Conservation (phyloP, 2,888 invertebrate species). For the Euplagia quadripunctaria region DNA sequence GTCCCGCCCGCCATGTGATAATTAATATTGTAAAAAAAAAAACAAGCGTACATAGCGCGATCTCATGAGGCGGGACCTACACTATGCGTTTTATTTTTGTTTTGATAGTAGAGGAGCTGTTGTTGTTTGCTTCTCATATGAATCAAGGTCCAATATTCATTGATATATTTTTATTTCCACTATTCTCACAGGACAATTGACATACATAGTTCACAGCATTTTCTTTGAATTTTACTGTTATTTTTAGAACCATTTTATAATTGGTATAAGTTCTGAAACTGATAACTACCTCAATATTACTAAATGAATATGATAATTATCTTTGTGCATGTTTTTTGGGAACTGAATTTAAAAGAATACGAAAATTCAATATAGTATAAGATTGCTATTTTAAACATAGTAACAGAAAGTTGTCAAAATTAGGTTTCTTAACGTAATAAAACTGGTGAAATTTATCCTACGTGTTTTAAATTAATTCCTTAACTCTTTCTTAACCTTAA, state of each 20-base stretch:
- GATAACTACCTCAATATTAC: slow-evolving; percentile 88
- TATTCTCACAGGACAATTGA: slow-evolving; percentile 64
- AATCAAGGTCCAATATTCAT: slow-evolving; percentile 71
- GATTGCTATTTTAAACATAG: slow-evolving; percentile 85
- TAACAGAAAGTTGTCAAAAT: slow-evolving; percentile 84
- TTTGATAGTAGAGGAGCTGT: slow-evolving; percentile 68
- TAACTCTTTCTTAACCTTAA: too few relatives aligned
- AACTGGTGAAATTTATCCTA: slow-evolving; percentile 71
- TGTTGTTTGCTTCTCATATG: slow-evolving; percentile 73
- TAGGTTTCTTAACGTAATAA: slow-evolving; percentile 87
- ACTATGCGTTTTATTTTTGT: slow-evolving; percentile 46
- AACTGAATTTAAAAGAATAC: slow-evolving; percentile 78
- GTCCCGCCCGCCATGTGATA: slow-evolving; percentile 52
- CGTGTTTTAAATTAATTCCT: slow-evolving; percentile 36
- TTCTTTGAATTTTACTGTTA: slow-evolving; percentile 79
- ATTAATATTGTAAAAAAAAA: slow-evolving; percentile 34
- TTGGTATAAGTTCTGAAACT: slow-evolving; percentile 87
- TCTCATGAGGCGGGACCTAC: slow-evolving; percentile 51
- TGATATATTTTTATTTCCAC: slow-evolving; percentile 66
- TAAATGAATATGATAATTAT: slow-evolving; percentile 87
- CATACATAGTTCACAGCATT: slow-evolving; percentile 68
- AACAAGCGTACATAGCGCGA: slow-evolving; percentile 45
- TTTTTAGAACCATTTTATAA: slow-evolving; percentile 84
- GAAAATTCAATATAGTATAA: slow-evolving; percentile 83
- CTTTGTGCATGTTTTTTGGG: slow-evolving; percentile 86